Base-by-base conservation (phyloP, 2,888 invertebrate genomes). In the Amphipyra berbera region DNA sequence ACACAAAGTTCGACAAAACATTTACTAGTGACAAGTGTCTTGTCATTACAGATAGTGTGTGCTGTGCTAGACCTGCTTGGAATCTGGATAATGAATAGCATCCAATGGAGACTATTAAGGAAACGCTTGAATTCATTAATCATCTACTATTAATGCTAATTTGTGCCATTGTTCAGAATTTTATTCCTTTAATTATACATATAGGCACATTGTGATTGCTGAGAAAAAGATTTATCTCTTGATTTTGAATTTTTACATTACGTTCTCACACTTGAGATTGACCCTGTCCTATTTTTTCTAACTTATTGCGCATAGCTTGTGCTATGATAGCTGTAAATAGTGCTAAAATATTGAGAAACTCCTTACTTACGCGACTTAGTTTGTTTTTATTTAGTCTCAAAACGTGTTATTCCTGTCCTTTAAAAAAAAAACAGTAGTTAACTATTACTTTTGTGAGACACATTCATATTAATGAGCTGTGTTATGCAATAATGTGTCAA, bases 191-290 rank as follows among this genome's bases (percentile, higher is more conserved):
- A 64, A 65, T 66, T 70, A 62, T 48, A 46, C 61, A 61, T 52
- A 66, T 66, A 35, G 46, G 61, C 49, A 42, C 64, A 69, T 73
- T 77, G 77, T 78, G 62, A 64, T 72, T 69, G 70, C 65, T 82
- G 77, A 61, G 82, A 82, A 80, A 78, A 76, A 76, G 72, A 80
- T 79, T 58, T 78, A 82, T 77, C 73, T 79, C 74, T 76, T 41
- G 73, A 70, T 78, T 82, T 77, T 71, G 66, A 40, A 71, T 70
- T 79, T 82, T 81, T 74, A 71, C 50, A 47, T 70, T 71, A 79
- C 63, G 61, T 87, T 91, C 91, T 89, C 90, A 91, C 90, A 90
- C 88, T 90, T 89, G 87, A 80, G 77, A 76, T 78, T 85, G 91
- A 87, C 90, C 90, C 86, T 90, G 91, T 88, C 81, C 89, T 63